A percentile compares a stretch with the other conserved stretches of the same genome.
Conservation (phyloP, 2,888 invertebrate genomes). For the Pachycephus smyrnensis region DNA sequence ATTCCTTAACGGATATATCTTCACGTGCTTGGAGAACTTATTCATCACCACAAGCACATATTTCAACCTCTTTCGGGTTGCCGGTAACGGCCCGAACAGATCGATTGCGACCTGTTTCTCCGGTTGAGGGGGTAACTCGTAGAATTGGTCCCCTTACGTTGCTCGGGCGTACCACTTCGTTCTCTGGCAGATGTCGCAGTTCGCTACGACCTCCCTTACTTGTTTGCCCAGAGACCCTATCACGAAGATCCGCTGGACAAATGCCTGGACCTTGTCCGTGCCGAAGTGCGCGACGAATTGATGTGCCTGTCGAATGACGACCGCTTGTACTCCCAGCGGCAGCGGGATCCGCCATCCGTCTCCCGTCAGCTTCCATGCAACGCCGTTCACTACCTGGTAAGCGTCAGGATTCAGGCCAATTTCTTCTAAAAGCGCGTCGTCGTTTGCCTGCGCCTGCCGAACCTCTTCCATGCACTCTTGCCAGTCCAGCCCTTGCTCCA, state of each 20-base stretch:
- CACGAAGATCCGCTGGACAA: background rate
- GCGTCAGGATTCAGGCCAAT: too few relatives aligned
- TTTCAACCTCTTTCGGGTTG: too few relatives aligned
- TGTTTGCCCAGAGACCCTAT: slow-evolving; percentile 5
- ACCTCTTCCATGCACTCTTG: slow-evolving; percentile 7
- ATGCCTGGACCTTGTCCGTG: slow-evolving; percentile 10
- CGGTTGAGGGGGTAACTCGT: slow-evolving; percentile 10
- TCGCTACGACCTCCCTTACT: slow-evolving; percentile 6
- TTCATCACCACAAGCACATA: too few relatives aligned
- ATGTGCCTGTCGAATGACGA: slow-evolving; percentile 10
- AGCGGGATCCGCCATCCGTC: background rate
- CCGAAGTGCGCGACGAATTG: slow-evolving; percentile 15
- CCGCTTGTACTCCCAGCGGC: background rate
- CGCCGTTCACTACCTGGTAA: background rate
- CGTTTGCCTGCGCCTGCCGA: background rate
- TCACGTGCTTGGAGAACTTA: too few relatives aligned
- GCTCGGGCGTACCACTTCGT: slow-evolving; percentile 9
- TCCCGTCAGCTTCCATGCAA: background rate
- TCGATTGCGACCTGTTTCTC: slow-evolving; percentile 14
- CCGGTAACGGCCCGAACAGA: slow-evolving; percentile 18
- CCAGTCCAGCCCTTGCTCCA: background rate
- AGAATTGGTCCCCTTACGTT: slow-evolving; percentile 3
- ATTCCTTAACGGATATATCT: too few relatives aligned
- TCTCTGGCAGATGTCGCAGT: slow-evolving; percentile 14
- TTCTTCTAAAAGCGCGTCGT: too few relatives aligned